phyloP scores from a whole-genome alignment of 2,888 invertebrate genomes.

The Hypomecis atomaria region DNA sequence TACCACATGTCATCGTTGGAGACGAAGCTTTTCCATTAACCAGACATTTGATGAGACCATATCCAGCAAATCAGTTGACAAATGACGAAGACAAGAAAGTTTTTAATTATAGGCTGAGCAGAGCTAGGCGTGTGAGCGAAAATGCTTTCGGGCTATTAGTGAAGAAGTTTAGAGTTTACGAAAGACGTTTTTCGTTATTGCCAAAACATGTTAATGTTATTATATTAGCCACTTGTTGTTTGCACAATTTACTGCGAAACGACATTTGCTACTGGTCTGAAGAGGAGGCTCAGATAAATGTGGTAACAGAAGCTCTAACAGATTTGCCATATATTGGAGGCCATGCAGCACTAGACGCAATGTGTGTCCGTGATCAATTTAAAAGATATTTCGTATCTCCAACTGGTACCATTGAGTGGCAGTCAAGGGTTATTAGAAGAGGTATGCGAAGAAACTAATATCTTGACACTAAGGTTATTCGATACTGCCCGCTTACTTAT shows the following conservation, averaged over 20 bases:
- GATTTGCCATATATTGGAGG: constrained; percentile 9
- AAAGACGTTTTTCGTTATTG: constrained; percentile 3
- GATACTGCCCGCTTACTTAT: too few species aligned
- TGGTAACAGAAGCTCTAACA: too few species aligned
- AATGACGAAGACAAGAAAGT: neutral
- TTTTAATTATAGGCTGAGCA: neutral
- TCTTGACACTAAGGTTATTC: too few species aligned
- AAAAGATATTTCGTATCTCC: too few species aligned
- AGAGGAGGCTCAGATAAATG: too few species aligned
- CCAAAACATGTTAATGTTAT: constrained; percentile 8
- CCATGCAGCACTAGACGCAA: constrained; percentile 7
- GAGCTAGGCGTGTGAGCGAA: neutral
- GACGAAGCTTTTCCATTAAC: neutral
- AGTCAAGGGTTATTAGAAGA: constrained; percentile 8
- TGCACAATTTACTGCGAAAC: too few species aligned
- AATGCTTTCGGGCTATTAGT: constrained; percentile 10
- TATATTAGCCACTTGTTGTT: too few species aligned
- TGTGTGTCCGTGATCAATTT: too few species aligned
- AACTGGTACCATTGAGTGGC: constrained; percentile 7
- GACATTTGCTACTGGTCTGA: too few species aligned
- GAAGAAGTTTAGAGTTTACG: constrained; percentile 2
- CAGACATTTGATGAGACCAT: neutral
- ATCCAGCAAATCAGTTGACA: neutral
- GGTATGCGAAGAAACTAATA: neutral
- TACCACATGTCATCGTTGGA: neutral